A percentile compares a stretch with the other conserved stretches of the same genome.
Evolutionary conservation across 2,113 vertebrate genomes (phyloP).

Genomic region (Microtus pennsylvanicus): DNA sequence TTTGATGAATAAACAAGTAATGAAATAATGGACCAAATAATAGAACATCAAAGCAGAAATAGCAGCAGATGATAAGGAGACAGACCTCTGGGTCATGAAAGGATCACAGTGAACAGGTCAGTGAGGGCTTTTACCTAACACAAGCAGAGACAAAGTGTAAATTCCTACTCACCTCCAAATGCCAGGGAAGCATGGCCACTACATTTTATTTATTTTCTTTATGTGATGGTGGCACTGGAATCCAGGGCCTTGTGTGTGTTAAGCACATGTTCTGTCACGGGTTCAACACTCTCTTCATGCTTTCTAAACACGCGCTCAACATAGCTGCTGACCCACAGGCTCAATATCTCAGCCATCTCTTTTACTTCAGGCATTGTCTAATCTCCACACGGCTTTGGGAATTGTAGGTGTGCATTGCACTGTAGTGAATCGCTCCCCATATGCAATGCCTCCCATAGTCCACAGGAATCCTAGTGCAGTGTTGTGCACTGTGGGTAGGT

Average conservation of each 20-base stretch:
- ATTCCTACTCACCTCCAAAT: not conserved
- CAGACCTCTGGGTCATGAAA: not conserved
- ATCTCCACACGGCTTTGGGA: not conserved
- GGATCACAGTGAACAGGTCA: not conserved
- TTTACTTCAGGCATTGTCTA: not conserved
- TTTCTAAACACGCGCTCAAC: no score
- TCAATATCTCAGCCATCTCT: not conserved
- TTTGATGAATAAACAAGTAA: constrained; percentile 19
- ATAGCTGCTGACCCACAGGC: not conserved
- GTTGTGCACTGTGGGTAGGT: not conserved
- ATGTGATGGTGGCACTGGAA: not conserved
- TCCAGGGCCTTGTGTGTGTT: not conserved
- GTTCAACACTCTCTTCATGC: not conserved
- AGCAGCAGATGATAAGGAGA: not conserved
- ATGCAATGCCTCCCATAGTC: not conserved
- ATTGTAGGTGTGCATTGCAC: not conserved
- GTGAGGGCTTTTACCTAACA: not conserved
- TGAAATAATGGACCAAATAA: not conserved
- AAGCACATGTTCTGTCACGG: not conserved
- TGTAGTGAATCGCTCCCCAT: not conserved
- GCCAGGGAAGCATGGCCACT: not conserved
- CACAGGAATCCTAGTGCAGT: not conserved
- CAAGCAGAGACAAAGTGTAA: not conserved
- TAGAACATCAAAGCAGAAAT: not conserved
- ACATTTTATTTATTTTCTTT: not conserved